phyloP scores from a whole-genome alignment of 2,797 vertebrate species.

The Rhinella marina region DNA sequence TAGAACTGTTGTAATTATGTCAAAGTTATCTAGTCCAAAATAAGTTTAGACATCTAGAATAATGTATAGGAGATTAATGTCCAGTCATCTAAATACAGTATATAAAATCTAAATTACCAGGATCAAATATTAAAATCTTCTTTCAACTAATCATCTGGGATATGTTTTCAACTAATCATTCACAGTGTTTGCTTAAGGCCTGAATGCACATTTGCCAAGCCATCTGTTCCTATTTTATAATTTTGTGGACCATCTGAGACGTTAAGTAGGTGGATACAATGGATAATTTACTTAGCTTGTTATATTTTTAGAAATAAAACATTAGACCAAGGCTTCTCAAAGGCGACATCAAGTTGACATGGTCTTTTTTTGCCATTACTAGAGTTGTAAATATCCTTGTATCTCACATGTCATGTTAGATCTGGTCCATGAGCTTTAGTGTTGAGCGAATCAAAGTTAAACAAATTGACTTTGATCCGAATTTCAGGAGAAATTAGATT shows the following conservation, averaged over 20 bases:
- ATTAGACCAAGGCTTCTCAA: not conserved
- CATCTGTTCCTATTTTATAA: conserved; percentile 58
- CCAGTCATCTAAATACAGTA: not conserved
- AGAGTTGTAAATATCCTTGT: not conserved
- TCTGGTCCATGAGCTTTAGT: not conserved
- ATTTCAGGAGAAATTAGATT: no score
- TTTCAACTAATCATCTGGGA: conserved; percentile 58
- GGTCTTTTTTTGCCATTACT: not conserved
- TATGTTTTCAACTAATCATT: conserved; percentile 60
- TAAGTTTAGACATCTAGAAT: not conserved
- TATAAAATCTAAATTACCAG: conserved; percentile 34
- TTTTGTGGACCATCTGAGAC: conserved; percentile 56
- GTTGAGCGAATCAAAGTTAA: no score
- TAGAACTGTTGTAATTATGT: not conserved
- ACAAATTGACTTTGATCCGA: no score
- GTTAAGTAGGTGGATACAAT: conserved; percentile 41
- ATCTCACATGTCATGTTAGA: not conserved
- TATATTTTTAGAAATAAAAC: conserved; percentile 28
- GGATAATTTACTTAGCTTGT: conserved; percentile 21
- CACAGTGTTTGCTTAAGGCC: conserved; percentile 60
- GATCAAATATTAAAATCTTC: conserved; percentile 58
- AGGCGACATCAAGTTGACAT: not conserved
- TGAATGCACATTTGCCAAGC: conserved; percentile 62
- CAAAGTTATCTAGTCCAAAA: not conserved
- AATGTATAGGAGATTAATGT: not conserved